A percentile compares a stretch with the other conserved stretches of the same genome.
Evolutionary conservation across 1,140 invertebrate species (phyloP).

Genomic region (Cherax quadricarinatus): DNA sequence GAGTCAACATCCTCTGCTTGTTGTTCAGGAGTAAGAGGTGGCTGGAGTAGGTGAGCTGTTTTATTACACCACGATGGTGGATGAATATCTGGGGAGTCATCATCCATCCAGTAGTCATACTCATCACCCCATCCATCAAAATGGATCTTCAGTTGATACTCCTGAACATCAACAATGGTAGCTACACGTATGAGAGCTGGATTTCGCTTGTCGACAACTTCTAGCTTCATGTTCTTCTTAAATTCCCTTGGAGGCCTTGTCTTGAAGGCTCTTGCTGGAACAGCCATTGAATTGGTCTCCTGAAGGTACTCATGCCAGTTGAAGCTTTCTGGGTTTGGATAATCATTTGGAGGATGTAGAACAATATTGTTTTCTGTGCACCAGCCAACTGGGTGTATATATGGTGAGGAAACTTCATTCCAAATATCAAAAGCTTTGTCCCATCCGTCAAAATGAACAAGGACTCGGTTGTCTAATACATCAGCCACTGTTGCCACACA

Average conservation of each 20-base stretch:
- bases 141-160: slow-evolving; percentile 81
- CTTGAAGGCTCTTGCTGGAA: slow-evolving; percentile 90
- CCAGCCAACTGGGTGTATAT: slow-evolving; percentile 96
- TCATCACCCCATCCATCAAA: slow-evolving; percentile 94
- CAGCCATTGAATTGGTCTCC: slow-evolving; percentile 85
- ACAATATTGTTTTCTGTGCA: slow-evolving; percentile 88
- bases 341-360: slow-evolving; percentile 89
- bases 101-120: slow-evolving; percentile 93
- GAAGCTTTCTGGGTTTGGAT: slow-evolving; percentile 79
- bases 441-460: slow-evolving; percentile 97
- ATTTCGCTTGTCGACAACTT: slow-evolving; percentile 92
- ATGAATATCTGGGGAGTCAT: slow-evolving; percentile 93
- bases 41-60: slow-evolving; percentile 90
- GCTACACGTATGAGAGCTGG: slow-evolving; percentile 90
- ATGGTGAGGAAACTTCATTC: slow-evolving; percentile 91
- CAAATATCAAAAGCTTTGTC: slow-evolving; percentile 96
- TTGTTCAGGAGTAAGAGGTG: slow-evolving; percentile 79
- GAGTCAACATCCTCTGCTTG: slow-evolving; percentile 80
- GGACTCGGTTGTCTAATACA: slow-evolving; percentile 81
- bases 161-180: slow-evolving; percentile 85
- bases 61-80: slow-evolving; percentile 93
- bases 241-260: slow-evolving; percentile 88
- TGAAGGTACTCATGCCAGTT: slow-evolving; percentile 91
- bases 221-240: slow-evolving; percentile 91
- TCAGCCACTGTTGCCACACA: slow-evolving; percentile 86